Base-by-base conservation (phyloP, 23 tunicate genomes). In the Botrylloides violaceus region DNA sequence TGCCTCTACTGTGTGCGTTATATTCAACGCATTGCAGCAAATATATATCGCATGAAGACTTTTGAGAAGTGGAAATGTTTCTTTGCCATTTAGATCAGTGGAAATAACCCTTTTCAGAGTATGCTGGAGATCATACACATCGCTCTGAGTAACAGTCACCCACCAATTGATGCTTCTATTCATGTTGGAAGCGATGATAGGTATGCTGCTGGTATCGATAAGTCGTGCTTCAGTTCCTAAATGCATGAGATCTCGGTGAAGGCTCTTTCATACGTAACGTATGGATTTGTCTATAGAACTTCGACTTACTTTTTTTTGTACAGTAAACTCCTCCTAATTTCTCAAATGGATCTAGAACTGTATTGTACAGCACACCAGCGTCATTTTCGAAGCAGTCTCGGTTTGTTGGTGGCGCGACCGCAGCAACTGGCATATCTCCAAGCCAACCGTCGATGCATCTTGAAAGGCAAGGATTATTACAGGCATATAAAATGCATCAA, bases 381-480 rank as follows among this genome's bases (percentile, higher is more conserved):
- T 4, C 32, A 64, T 76, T 74, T 22, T 68, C 63, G n/a, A 62
- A 76, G 53, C 92, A 84, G 38, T 30, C 66, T 26, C 36, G 37
- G 30, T 75, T 64, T 29, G 84, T 66, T 35, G 65, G 22, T 65
- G 78, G 92, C 62, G 78, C 65, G 29, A 84, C 79, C 62, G 49
- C 66, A 18, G 77, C 92, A 36, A 71, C 39, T 47, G 78, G 92
- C 75, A 49, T 79, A 66, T 84, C 84, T 12, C 71, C 61, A 26
- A 84, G 27, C 92, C 92, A 84, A 26, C 92, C 92, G 29, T 63
- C 64, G 28, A 27, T 65, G 58, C 92, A 84, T 34, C 92, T 84
- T 48, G 4, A 62, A 61, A 30, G 15, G 22, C 4, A 53, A 72
- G 43, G 28, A 15, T 18, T 5, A n/a, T 43, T n/a, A 48, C 29